Conservation (phyloP, 1,140 invertebrate genomes). For the Drosophila tropicalis region DNA sequence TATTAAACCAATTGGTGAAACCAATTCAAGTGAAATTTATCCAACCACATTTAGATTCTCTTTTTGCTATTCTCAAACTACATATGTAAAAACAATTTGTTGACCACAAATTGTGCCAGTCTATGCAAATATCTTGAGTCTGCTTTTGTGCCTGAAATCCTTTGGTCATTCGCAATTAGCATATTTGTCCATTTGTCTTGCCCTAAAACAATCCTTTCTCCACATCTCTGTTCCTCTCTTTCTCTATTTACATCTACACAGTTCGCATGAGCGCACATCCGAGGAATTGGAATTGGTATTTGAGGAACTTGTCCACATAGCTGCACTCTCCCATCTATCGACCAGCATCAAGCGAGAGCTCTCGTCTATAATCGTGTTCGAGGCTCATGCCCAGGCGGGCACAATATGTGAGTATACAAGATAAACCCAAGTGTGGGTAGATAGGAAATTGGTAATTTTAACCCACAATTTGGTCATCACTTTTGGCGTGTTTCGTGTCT, state of each 20-base stretch:
- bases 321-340: conserved; percentile 91
- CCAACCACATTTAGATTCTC: neutral
- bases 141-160: conserved; percentile 20
- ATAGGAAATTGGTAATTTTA: conserved; percentile 10
- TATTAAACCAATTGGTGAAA: neutral
- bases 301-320: conserved; percentile 92
- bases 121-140: conserved; percentile 27
- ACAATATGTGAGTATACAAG: conserved; percentile 88
- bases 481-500: neutral
- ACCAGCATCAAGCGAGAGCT: conserved; percentile 93
- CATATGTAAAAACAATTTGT: conserved; percentile 2
- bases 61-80: neutral
- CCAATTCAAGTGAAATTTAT: neutral
- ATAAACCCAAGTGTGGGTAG: neutral
- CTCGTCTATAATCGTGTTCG: conserved; percentile 91
- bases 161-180: conserved; percentile 16
- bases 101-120: neutral
- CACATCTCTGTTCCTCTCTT: neutral
- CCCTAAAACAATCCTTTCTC: neutral
- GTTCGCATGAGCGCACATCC: conserved; percentile 88
- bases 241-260: conserved; percentile 62
- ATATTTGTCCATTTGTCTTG: conserved; percentile 10
- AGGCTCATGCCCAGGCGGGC: conserved; percentile 91
- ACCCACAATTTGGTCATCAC: conserved; percentile 17
- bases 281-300: conserved; percentile 94